Conservation (phyloP, 2,888 invertebrate species). For the Caenorhabditis virilis region DNA sequence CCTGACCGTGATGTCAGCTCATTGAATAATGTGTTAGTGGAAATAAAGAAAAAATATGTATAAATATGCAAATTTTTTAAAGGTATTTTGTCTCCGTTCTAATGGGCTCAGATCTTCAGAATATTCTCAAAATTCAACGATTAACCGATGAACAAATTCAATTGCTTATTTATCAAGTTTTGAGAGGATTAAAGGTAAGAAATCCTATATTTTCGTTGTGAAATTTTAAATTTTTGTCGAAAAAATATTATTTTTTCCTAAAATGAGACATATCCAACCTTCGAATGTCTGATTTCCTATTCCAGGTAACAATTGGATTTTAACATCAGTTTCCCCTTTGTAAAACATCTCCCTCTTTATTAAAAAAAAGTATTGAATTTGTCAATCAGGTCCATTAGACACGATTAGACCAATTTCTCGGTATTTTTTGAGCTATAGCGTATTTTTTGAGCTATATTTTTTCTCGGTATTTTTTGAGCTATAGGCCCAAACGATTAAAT, state of each 20-base stretch:
- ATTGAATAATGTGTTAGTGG: conserved; percentile 63
- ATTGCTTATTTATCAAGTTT: conserved; percentile 95
- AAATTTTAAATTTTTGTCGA: no score
- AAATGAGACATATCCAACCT: no score
- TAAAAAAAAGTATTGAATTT: background rate
- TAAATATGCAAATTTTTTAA: conserved; percentile 23
- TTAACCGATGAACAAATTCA: conserved; percentile 97
- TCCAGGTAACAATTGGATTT: no score
- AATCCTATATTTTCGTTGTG: background rate
- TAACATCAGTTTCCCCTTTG: no score
- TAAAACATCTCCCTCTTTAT: background rate
- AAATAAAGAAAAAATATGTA: background rate
- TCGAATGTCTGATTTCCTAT: no score
- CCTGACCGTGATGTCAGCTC: conserved; percentile 50
- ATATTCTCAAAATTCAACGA: conserved; percentile 93
- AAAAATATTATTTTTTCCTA: no score
- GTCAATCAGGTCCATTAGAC: background rate
- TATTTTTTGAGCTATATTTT: no score
- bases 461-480: no score
- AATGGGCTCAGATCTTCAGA: conserved; percentile 98
- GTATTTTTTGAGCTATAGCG: no score
- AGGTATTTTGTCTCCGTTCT: conserved; percentile 93
- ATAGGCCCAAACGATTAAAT: no score
- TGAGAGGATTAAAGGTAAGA: conserved; percentile 83
- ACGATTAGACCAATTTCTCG: no score